These are phyloP conservation scores for Oceanodroma tethys DNA, from an alignment of 2,113 vertebrate genomes.

Conservation along the genomic window DNA sequence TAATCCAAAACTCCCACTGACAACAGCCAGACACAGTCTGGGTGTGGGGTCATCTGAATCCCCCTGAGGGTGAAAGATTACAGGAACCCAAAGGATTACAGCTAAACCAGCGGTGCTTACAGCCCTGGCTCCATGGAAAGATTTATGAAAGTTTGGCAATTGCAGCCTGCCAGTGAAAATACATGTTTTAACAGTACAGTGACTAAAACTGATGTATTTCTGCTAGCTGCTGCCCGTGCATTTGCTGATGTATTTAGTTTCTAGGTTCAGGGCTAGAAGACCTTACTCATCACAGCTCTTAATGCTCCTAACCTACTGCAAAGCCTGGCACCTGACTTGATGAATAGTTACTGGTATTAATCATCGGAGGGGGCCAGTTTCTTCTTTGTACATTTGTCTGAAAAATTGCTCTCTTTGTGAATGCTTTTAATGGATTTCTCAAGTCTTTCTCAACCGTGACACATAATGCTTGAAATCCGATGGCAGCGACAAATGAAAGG, in stretches of 20 bases:
- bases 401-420: slow-evolving; percentile 49
- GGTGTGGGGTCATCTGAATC: not conserved
- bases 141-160: slow-evolving; percentile 37
- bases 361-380: slow-evolving; percentile 13
- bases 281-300: slow-evolving; percentile 50
- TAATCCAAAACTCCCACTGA: not conserved
- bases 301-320: slow-evolving; percentile 3
- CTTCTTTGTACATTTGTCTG: slow-evolving; percentile 24
- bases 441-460: slow-evolving; percentile 20
- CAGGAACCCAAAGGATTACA: not conserved
- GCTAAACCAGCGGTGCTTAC: not conserved
- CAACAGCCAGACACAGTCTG: not conserved
- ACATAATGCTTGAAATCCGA: slow-evolving; percentile 28
- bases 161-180: slow-evolving; percentile 9
- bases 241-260: slow-evolving; percentile 54
- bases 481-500: not conserved
- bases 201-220: slow-evolving; percentile 56
- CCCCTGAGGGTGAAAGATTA: not conserved
- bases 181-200: slow-evolving; percentile 33
- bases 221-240: not conserved
- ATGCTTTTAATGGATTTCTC: slow-evolving; percentile 52
- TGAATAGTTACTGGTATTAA: slow-evolving; percentile 52
- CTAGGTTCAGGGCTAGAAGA: slow-evolving; percentile 35
- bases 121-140: not conserved
- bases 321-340: slow-evolving; percentile 32